phyloP scores from a whole-genome alignment of 2,797 vertebrate genomes.

The Pangasius djambal region DNA sequence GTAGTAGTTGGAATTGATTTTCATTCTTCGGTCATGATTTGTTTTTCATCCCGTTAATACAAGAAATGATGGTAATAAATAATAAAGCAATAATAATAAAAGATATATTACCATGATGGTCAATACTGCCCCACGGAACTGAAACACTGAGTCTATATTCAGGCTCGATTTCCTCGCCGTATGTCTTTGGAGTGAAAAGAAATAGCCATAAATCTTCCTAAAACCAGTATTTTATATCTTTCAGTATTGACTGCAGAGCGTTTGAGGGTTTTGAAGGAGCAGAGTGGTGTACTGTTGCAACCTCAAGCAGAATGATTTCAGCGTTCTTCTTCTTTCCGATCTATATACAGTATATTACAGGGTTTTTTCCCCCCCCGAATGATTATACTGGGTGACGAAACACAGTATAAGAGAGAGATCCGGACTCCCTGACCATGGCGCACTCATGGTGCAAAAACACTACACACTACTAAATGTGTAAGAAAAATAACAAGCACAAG shows the following conservation, averaged over 20 bases:
- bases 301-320: constrained; percentile 18
- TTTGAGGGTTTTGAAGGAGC: constrained; percentile 2
- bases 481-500: background rate
- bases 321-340: background rate
- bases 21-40: constrained; percentile 9
- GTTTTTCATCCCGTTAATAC: background rate
- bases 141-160: background rate
- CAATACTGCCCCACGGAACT: background rate
- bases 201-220: background rate
- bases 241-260: background rate
- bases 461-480: background rate
- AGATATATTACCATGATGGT: constrained; percentile 12
- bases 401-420: background rate
- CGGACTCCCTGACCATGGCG: background rate
- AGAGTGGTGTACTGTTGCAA: constrained; percentile 20
- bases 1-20: constrained; percentile 17
- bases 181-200: background rate
- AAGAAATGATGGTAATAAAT: constrained; percentile 28
- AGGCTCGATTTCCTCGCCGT: background rate
- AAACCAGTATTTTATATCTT: constrained; percentile 17
- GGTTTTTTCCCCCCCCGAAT: background rate
- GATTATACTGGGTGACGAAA: background rate
- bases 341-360: constrained; percentile 3
- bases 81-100: constrained; percentile 32
- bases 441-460: background rate